phyloP scores from a whole-genome alignment of 2,797 vertebrate species.

The Epinephelus coioides region DNA sequence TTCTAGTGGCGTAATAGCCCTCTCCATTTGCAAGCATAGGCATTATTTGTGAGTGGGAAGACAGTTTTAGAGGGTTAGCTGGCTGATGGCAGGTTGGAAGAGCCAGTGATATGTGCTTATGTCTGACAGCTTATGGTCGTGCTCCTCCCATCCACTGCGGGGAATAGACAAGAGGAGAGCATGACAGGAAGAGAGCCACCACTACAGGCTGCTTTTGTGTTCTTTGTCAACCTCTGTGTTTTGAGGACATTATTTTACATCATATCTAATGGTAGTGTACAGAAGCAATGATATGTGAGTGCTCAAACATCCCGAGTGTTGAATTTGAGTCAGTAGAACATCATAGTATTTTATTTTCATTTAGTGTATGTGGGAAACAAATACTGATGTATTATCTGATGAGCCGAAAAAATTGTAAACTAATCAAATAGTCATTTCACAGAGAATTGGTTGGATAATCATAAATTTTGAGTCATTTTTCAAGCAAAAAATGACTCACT shows the following conservation, averaged over 20 bases:
- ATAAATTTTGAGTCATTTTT: background rate
- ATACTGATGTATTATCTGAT: background rate
- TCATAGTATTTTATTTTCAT: background rate
- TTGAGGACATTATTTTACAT: constrained; percentile 25
- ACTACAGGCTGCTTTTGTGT: constrained; percentile 40
- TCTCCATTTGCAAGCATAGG: constrained; percentile 72
- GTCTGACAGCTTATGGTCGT: constrained; percentile 68
- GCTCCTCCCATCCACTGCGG: constrained; percentile 60
- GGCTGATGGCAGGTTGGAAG: constrained; percentile 68
- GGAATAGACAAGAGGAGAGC: constrained; percentile 39
- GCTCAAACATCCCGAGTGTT: background rate
- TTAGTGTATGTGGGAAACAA: background rate
- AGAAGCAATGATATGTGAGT: background rate
- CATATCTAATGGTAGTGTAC: background rate
- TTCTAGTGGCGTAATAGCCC: constrained; percentile 66
- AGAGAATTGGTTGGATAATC: background rate
- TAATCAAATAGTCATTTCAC: background rate
- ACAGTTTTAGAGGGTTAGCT: constrained; percentile 79
- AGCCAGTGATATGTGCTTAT: constrained; percentile 75
- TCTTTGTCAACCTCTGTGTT: constrained; percentile 42
- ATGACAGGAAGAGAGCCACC: constrained; percentile 26
- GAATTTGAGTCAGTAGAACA: background rate
- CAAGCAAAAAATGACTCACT: background rate
- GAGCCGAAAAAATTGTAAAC: background rate
- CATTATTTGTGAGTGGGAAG: constrained; percentile 78